Evolutionary conservation across 1,140 invertebrate genomes (phyloP), one percentile per base, ranked within the genome.

Genomic region (Ridgeia piscesae): DNA sequence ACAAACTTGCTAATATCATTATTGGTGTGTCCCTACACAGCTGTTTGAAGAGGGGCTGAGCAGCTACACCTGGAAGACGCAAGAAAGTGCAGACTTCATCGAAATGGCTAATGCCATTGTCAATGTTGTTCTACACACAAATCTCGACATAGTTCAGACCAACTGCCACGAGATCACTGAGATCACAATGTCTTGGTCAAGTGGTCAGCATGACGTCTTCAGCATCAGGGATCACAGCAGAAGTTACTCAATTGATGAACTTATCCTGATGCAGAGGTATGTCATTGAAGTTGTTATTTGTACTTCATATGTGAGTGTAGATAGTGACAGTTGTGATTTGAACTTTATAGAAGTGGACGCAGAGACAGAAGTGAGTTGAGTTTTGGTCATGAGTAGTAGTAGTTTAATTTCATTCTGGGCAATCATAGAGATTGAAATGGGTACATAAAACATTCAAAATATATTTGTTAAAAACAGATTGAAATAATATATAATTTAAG

Each of bases 61-160:
- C 91, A 94, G 95, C 88, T 94, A 94, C 89, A 96, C 95, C 14
- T 96, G 96, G 96, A 95, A 94, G 92, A 96, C 95, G 94, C 95
- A 95, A 91, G 95, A 96, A 92, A 95, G 95, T 35, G 94, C 94
- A 58, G 95, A 96, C 93, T 96, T 96, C 92, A 95, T 96, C 33
- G 95, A 96, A 92, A 94, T 94, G 88, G 95, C 95, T 42, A 95
- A 95, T 94, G 94, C 95, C 1, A 92, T 96, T 4, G 95, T 96
- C 2, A 95, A 95, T 92, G 88, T 95, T 14, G 95, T 96, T 92
- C 94, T 95, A 17, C 94, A 95, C 92, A 94, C 95, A 93, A 96
- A 95, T 91, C 94, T 96, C 88, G 95, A 96, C 93, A 94, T 95
- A 89, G 95, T 96, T 35, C 95, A 96, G 93, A 95, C 94, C 33